These are phyloP conservation scores for Pelochelys cantorii DNA, from an alignment of 2,797 vertebrate genomes.

Conservation along the genomic window DNA sequence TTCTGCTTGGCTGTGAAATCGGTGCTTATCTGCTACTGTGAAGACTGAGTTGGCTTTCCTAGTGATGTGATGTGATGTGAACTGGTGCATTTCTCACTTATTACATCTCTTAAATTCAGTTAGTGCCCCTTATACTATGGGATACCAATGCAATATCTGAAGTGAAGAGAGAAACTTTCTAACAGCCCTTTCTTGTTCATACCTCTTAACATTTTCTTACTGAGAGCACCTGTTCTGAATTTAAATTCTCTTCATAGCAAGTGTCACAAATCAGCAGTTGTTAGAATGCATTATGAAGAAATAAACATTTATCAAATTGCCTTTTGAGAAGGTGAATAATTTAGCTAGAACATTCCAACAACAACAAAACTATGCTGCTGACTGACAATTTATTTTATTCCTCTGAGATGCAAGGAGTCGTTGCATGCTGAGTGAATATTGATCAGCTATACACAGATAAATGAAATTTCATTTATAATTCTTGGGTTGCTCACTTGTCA, in stretches of 20 bases:
- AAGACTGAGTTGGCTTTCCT: neutral
- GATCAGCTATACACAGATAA: slow-evolving; percentile 77
- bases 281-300: slow-evolving; percentile 79
- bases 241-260: slow-evolving; percentile 65
- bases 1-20: slow-evolving; percentile 25
- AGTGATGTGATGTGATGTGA: slow-evolving; percentile 38
- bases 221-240: slow-evolving; percentile 27
- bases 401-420: slow-evolving; percentile 63
- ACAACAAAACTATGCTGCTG: slow-evolving; percentile 71
- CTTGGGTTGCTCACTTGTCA: slow-evolving; percentile 73
- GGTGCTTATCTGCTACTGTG: slow-evolving; percentile 3
- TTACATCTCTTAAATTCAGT: slow-evolving; percentile 75
- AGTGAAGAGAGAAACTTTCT: slow-evolving; percentile 42
- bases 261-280: slow-evolving; percentile 71
- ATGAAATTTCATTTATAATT: slow-evolving; percentile 77
- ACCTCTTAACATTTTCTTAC: slow-evolving; percentile 4
- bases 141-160: slow-evolving; percentile 47
- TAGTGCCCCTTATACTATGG: slow-evolving; percentile 55
- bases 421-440: slow-evolving; percentile 78
- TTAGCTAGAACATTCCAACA: slow-evolving; percentile 61
- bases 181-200: slow-evolving; percentile 34
- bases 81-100: slow-evolving; percentile 36
- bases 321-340: slow-evolving; percentile 79
- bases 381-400: slow-evolving; percentile 79
- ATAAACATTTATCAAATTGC: slow-evolving; percentile 81